Percentiles rank a stretch among this genome's conserved stretches.
Evolutionary conservation across 37 sponge, comb jelly and placozoan genomes (phyloP).

Genomic region (Ianthella basta): DNA sequence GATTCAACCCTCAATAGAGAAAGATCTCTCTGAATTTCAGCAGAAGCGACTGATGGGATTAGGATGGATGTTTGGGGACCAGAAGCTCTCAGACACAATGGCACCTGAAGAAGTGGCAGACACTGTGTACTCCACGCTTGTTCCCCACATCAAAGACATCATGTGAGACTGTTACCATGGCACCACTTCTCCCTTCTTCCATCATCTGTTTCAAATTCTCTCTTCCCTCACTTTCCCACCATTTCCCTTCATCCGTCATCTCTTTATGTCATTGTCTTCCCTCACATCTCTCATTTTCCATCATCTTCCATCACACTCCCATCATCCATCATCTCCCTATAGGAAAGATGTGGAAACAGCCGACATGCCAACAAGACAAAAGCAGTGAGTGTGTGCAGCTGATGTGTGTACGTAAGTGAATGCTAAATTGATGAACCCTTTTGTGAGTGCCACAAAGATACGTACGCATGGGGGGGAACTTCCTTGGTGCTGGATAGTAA

Average conservation of each 20-base stretch:
- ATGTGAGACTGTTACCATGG: slow-evolving; percentile 25
- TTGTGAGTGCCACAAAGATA: no score
- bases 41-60: slow-evolving; percentile 70
- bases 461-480: no score
- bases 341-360: slow-evolving; percentile 10
- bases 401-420: no score
- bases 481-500: no score
- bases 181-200: no score
- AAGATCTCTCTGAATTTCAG: slow-evolving; percentile 52
- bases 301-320: no score
- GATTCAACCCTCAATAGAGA: slow-evolving; percentile 33
- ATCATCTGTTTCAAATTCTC: no score
- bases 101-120: slow-evolving; percentile 36
- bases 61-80: slow-evolving; percentile 74
- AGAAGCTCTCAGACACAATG: slow-evolving; percentile 56
- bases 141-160: slow-evolving; percentile 35
- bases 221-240: no score
- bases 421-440: no score
- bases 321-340: not conserved
- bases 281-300: no score
- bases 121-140: slow-evolving; percentile 23
- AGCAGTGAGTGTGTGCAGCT: not conserved
- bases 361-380: not conserved
- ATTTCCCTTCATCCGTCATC: no score
- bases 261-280: not conserved